These are phyloP conservation scores for Cydia fagiglandana DNA, from an alignment of 1,140 invertebrate species.

Conservation along the genomic window DNA sequence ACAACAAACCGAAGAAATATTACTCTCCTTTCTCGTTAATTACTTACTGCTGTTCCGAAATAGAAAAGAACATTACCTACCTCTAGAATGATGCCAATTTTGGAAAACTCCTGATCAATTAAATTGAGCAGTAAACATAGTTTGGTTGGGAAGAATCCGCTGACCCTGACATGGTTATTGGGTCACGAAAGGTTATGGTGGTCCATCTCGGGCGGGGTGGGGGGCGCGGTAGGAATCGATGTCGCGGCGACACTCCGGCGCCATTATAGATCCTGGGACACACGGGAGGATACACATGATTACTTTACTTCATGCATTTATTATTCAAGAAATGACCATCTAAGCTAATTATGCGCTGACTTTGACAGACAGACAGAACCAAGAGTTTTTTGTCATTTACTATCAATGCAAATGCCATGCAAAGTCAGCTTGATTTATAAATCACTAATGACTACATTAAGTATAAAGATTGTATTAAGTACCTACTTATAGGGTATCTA, in stretches of 20 bases:
- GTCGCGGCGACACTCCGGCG: constrained; percentile 43
- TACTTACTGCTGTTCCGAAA: no score
- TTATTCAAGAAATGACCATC: no score
- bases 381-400: no score
- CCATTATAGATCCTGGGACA: constrained; percentile 27
- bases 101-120: background rate
- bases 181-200: constrained; percentile 13
- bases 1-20: no score
- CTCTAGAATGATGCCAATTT: background rate
- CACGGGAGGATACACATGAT: constrained; percentile 38
- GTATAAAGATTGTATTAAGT: no score
- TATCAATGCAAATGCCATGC: no score
- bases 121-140: background rate
- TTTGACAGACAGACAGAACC: no score
- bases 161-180: constrained; percentile 2
- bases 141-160: background rate
- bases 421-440: no score
- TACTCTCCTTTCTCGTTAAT: no score
- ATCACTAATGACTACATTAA: no score
- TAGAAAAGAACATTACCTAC: background rate
- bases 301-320: background rate
- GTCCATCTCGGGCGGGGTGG: background rate
- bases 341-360: no score
- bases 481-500: no score
- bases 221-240: background rate